Conservation (phyloP, 2,888 invertebrate species). For the Amblyjoppa proteus region DNA sequence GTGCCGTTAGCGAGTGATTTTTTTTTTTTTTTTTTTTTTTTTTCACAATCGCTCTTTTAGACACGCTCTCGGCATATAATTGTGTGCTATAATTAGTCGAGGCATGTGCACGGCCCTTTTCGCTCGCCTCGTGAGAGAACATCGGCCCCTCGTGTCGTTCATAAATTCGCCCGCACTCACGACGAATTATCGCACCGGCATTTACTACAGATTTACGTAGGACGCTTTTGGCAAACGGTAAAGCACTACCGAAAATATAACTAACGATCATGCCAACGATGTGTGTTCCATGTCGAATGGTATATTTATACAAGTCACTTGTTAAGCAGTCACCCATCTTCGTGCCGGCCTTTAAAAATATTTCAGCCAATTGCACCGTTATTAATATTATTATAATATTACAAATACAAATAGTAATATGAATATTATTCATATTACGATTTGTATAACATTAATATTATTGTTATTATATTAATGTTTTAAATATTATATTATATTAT, state of each 20-base stretch:
- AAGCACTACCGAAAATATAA: conserved; percentile 49
- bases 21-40: conserved; percentile 68
- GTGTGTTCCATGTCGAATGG: conserved; percentile 24
- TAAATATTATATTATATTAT: no score
- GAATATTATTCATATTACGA: no score
- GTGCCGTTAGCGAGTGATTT: conserved; percentile 62
- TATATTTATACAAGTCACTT: conserved; percentile 13
- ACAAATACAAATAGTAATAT: no score
- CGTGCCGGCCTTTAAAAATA: no score
- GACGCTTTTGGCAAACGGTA: conserved; percentile 50
- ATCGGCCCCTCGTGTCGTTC: conserved; percentile 43
- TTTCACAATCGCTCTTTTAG: conserved; percentile 50
- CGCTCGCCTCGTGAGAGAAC: conserved; percentile 9
- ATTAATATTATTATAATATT: no score
- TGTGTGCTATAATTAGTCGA: conserved; percentile 53
- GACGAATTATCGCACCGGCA: conserved; percentile 61
- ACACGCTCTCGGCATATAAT: conserved; percentile 49
- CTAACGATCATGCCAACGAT: conserved; percentile 42
- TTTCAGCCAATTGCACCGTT: no score
- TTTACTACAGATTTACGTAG: conserved; percentile 21
- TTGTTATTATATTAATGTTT: no score
- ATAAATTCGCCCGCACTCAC: conserved; percentile 61
- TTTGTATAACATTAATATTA: no score
- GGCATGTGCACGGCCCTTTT: conserved; percentile 20
- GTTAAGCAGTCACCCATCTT: no score